Percentiles rank a stretch among this genome's conserved stretches.
phyloP scores from a whole-genome alignment of 2,888 invertebrate genomes.

The Sabatieria punctata region DNA sequence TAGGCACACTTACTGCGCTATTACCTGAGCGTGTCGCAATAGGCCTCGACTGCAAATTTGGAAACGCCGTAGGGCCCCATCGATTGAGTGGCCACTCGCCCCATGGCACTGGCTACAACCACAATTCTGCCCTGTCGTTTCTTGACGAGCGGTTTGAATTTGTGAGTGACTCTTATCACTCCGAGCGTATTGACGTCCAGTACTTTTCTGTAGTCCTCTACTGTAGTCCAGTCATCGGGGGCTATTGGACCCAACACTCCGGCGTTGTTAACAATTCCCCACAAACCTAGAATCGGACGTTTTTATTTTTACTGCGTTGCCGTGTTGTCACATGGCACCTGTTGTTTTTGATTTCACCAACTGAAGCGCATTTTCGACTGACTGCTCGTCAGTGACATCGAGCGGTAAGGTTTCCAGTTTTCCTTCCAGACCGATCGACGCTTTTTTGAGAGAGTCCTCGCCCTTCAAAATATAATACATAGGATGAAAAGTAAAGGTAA shows the following conservation, averaged over 20 bases:
- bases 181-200: slow-evolving; percentile 61
- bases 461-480: too few species aligned
- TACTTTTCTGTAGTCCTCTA: slow-evolving; percentile 53
- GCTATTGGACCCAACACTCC: slow-evolving; percentile 67
- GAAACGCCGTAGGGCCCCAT: slow-evolving; percentile 34
- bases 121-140: slow-evolving; percentile 25
- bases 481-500: too few species aligned
- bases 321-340: background rate
- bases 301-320: background rate
- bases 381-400: slow-evolving; percentile 21
- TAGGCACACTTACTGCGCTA: too few species aligned
- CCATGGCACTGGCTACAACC: slow-evolving; percentile 30
- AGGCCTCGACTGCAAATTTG: slow-evolving; percentile 34
- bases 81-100: slow-evolving; percentile 27
- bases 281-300: slow-evolving; percentile 36
- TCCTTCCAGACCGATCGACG: slow-evolving; percentile 21
- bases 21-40: slow-evolving; percentile 22
- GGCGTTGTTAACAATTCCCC: slow-evolving; percentile 79
- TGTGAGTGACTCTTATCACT: slow-evolving; percentile 1
- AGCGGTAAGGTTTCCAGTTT: slow-evolving; percentile 22
- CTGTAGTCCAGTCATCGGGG: slow-evolving; percentile 73
- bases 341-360: slow-evolving; percentile 12
- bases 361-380: slow-evolving; percentile 15
- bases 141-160: slow-evolving; percentile 4
- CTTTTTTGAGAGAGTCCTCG: slow-evolving; percentile 39